Base-by-base conservation (phyloP, 2,113 vertebrate species). In the Carlito syrichta region DNA sequence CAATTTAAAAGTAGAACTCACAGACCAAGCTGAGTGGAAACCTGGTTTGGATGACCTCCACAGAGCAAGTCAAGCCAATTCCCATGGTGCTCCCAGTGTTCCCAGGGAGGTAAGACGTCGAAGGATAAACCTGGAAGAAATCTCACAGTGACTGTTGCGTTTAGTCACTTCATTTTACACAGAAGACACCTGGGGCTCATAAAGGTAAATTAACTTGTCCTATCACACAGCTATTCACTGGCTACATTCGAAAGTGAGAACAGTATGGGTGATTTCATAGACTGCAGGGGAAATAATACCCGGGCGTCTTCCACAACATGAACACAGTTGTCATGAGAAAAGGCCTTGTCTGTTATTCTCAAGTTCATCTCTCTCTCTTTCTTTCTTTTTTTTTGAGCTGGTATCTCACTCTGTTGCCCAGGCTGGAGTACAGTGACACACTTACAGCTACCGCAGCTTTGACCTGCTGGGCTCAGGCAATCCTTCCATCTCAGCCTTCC, bases 11-110 rank as follows among this genome's bases (percentile, higher is more conserved):
- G 89, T 83, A 68, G 96, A 76, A 84, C 86, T 92, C 56, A 86
- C 86, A 92, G 90, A 91, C 62, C 62, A 91, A 93, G 62, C 62
- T 93, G 62, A 94, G 86, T 94, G 95, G 93, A 95, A 96, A 86
- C 89, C 86, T 87, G 89, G 95, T 89, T 89, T 97, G 97, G 95
- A 94, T 95, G 97, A 95, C 93, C 96, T 96, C 96, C 93, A 73
- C 52, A 23, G 88, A 81, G 86, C 32, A 35, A 92, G 96, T 79
- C 83, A 79, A 86, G 79, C 91, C 79, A 63, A 13, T 92, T 96
- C 94, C 79, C 91, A 60, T 5, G 88, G 89, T 73, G 40, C 74
- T 25, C 78, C 48, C n/a, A 38, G 85, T 1, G 0, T 94, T 97
- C 91, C 88, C 71, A 86, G 82, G 60, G 54, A 96, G 77, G 14